These are phyloP conservation scores for Piliocolobus tephrosceles DNA, from an alignment of 2,113 vertebrate genomes.

Conservation along the genomic window DNA sequence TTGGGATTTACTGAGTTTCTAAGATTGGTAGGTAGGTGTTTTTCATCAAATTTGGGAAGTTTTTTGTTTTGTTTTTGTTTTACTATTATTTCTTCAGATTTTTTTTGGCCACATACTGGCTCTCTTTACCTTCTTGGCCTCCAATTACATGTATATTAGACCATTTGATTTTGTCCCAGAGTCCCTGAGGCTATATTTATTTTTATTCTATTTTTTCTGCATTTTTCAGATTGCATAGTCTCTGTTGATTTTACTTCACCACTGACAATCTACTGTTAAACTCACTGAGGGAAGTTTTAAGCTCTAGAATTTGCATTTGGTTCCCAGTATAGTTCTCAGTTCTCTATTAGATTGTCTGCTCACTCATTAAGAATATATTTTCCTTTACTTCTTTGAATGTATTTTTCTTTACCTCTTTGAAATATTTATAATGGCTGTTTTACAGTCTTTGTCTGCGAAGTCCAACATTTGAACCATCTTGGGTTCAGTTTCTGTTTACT, in stretches of 20 bases:
- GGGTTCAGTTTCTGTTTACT: neutral
- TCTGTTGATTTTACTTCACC: conserved; percentile 29
- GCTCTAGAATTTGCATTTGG: conserved; percentile 21
- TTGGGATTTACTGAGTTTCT: conserved; percentile 10
- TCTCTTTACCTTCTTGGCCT: neutral
- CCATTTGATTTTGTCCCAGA: neutral
- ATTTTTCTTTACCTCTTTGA: conserved; percentile 40
- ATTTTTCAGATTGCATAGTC: neutral
- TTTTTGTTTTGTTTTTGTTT: neutral
- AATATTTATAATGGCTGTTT: neutral
- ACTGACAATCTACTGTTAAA: neutral
- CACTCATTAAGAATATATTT: neutral
- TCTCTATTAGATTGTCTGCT: neutral
- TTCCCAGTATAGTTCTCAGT: neutral
- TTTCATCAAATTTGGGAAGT: conserved; percentile 9
- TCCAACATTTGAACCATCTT: neutral
- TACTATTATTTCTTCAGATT: neutral
- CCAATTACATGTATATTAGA: neutral
- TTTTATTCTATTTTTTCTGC: neutral
- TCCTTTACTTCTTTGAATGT: too few relatives aligned
- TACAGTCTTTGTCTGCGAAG: neutral
- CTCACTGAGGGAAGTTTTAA: conserved; percentile 12
- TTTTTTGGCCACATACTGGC: neutral
- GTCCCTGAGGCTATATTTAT: neutral
- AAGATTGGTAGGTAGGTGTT: neutral